Evolutionary conservation across 2,888 invertebrate genomes (phyloP).

Genomic region (Temnothorax rugatulus): DNA sequence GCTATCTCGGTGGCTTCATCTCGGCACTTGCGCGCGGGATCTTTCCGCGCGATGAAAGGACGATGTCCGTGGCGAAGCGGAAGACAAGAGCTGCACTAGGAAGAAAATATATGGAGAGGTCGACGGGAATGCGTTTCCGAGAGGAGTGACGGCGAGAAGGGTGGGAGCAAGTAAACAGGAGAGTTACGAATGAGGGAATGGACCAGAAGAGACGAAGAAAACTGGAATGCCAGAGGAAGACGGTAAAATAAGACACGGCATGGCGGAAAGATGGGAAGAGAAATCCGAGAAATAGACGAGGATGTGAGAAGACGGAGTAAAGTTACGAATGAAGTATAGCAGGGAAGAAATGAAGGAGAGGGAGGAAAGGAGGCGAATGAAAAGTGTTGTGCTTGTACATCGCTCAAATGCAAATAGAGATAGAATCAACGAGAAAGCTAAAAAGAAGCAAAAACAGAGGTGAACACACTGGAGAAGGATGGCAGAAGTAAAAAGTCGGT

Average conservation of each 20-base stretch:
- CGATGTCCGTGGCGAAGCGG: conserved; percentile 42
- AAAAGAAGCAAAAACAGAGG: not conserved
- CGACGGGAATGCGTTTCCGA: conserved; percentile 45
- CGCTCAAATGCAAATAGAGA: not conserved
- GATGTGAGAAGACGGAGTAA: not conserved
- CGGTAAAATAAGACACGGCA: not conserved
- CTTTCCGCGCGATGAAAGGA: conserved; percentile 34
- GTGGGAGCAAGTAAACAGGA: not conserved
- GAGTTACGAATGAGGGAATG: conserved; percentile 48
- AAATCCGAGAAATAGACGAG: not conserved
- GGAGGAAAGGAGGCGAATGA: not conserved
- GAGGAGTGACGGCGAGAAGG: conserved; percentile 23
- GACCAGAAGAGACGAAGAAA: conserved; percentile 36
- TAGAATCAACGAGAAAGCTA: not conserved
- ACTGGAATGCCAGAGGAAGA: conserved; percentile 21
- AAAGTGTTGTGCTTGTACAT: not conserved
- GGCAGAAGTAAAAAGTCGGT: not conserved
- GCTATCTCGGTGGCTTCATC: conserved; percentile 67
- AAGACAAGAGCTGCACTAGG: conserved; percentile 40
- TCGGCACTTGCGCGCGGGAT: conserved; percentile 48
- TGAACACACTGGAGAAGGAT: not conserved
- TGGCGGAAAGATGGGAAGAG: not conserved
- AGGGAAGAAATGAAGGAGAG: not conserved
- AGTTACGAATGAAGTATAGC: not conserved
- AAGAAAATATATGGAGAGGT: conserved; percentile 49